phyloP scores from a whole-genome alignment of 1,140 invertebrate species.

The Phortica variegata region DNA sequence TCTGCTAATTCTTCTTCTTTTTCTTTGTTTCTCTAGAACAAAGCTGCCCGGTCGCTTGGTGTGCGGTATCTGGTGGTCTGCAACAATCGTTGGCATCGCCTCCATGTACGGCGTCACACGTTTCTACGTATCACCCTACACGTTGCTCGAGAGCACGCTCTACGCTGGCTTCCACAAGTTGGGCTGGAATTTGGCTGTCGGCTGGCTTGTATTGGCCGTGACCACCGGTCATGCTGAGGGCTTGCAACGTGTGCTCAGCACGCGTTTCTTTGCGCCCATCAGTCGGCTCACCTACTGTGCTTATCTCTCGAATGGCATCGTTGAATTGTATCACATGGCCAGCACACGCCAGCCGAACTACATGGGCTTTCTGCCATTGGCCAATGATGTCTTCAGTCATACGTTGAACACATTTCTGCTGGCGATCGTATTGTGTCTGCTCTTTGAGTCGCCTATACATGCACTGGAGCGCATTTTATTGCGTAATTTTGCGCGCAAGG shows the following conservation, averaged over 20 bases:
- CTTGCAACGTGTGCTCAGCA: conserved; percentile 62
- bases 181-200: conserved; percentile 65
- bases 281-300: conserved; percentile 68
- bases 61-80: conserved; percentile 60
- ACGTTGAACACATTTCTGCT: conserved; percentile 63
- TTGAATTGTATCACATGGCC: conserved; percentile 65
- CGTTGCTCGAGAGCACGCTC: conserved; percentile 61
- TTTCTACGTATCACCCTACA: conserved; percentile 65
- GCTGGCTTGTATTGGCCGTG: conserved; percentile 69
- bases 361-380: conserved; percentile 58
- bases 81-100: conserved; percentile 58
- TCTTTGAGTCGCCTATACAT: conserved; percentile 71
- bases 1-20: not conserved
- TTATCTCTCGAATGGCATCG: conserved; percentile 67
- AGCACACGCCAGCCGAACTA: conserved; percentile 61
- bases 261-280: conserved; percentile 64
- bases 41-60: conserved; percentile 58
- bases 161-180: conserved; percentile 66
- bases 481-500: conserved; percentile 14
- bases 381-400: conserved; percentile 61
- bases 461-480: conserved; percentile 68
- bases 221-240: conserved; percentile 68
- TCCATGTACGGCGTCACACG: conserved; percentile 64
- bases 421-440: conserved; percentile 65
- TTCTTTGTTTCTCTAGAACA: conserved; percentile 53